Base-by-base conservation (phyloP, 2,888 invertebrate genomes). In the Sinhomidia bicolor region DNA sequence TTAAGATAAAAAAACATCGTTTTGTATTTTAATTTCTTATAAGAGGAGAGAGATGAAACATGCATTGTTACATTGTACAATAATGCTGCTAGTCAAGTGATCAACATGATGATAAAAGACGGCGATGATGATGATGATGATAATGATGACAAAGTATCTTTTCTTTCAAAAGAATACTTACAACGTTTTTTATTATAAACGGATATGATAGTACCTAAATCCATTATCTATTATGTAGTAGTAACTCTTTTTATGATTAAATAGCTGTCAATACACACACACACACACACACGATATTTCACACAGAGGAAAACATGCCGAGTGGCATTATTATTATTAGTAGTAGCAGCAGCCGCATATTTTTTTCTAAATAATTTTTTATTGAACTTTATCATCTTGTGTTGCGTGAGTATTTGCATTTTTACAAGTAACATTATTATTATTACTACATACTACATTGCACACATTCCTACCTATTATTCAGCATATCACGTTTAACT, bases 181-280 rank as follows among this genome's bases (percentile, higher is more conserved):
- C 60, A 60, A 1, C 60, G 51, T 9, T 51, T 7, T n/a, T 51
- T 14, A n/a, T n/a, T 51, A 51, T n/a, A 12, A n/a, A n/a, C 26
- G 57, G 26, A 26, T 23, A 60, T 60, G n/a, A n/a, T n/a, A n/a
- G n/a, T n/a, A n/a, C n/a, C n/a, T n/a, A n/a, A n/a, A n/a, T n/a
- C n/a, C n/a, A n/a, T n/a, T n/a, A n/a, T n/a, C n/a, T n/a, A n/a
- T n/a, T n/a, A 60, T 23, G 2, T 60, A 60, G 7, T 4, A 1
- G 23, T 26, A 20, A 1, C 9, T 4, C 23, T 60, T 17, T 54
- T 17, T 60, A 20, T 60, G 20, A 60, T 60, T 60, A 60, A 60
- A 60, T 60, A 60, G 57, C 57, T 60, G 57, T 60, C 57, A 60
- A 60, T 60, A 60, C 57, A 60, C 17, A 20, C 57, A 60, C n/a